Evolutionary conservation across 2,888 invertebrate genomes (phyloP), one percentile per base, ranked within the genome.

Genomic region (Anoncus sp.): DNA sequence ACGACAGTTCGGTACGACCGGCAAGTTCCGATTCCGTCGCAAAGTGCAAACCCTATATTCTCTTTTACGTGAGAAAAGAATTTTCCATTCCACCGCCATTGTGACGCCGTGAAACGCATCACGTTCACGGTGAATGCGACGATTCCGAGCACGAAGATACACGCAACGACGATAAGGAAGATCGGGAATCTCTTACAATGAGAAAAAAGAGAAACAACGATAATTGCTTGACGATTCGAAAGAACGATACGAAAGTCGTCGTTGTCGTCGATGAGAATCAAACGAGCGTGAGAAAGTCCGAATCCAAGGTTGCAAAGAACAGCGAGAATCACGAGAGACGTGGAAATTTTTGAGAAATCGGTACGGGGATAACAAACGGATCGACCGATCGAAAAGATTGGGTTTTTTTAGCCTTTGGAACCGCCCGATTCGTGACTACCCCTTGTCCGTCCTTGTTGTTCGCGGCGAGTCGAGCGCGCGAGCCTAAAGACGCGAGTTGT

Each of bases 31-130:
- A 93, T 51, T 93, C 94, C 1, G 96, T 97, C 60, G 94, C 94
- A 18, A 93, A 94, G 83, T 96, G 96, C 91, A 96, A 96, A 92
- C 96, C 97, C 16, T 97, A 97, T 93, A 96, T 97, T 83, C 92
- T 97, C 84, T 96, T 97, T 92, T 97, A 97, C 92, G 95, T 96
- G 82, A 93, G 96, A 18, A 93, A 95, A 79, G 95, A 96, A 81
- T 90, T 90, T 81, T 90, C 90, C 75, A 90, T 90, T 86, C 90
- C 90, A 72, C 90, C 90, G 73, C 90, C 90, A 24, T 89, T 89
- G 90, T 90, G 90, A 90, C 89, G 87, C 80, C 84, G 86, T 82
- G 62, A 45, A 2, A 53, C 65, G 65, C 65, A 72, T 74, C 75
- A 62, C 49, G 51, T 57, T 45, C 65, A 72, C 59, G 69, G 49